phyloP scores from a whole-genome alignment of 23 tunicate species.

The Clavelina lepadiformis region DNA sequence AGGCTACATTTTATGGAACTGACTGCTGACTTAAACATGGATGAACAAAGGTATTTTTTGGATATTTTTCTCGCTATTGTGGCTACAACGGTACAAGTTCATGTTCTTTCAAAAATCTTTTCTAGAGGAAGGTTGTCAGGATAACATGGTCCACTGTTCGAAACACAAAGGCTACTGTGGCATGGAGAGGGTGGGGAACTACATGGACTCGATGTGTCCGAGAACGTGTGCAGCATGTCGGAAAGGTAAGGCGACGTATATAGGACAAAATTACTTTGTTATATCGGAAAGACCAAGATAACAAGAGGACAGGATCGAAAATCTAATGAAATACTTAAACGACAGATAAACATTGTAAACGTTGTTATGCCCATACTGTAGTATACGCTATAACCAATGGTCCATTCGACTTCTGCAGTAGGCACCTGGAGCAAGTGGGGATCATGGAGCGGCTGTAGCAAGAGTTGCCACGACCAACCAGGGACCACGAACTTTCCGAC shows the following conservation, averaged over 20 bases:
- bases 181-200: background rate
- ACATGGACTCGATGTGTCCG: constrained; percentile 60
- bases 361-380: too few relatives aligned
- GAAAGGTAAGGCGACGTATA: constrained; percentile 2
- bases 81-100: background rate
- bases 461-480: constrained; percentile 44
- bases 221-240: constrained; percentile 41
- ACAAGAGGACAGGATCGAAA: too few relatives aligned
- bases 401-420: too few relatives aligned
- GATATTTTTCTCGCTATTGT: too few relatives aligned
- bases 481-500: constrained; percentile 17
- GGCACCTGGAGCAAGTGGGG: constrained; percentile 38
- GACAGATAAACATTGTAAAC: too few relatives aligned
- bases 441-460: constrained; percentile 48
- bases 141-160: constrained; percentile 35
- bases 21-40: too few relatives aligned
- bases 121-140: constrained; percentile 17
- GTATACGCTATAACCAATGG: too few relatives aligned
- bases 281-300: too few relatives aligned
- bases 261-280: background rate
- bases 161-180: constrained; percentile 23
- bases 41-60: too few relatives aligned
- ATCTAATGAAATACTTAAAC: too few relatives aligned
- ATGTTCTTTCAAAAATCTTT: background rate
- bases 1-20: too few relatives aligned